Conservation (phyloP, 2,113 vertebrate species). For the Charina bottae region DNA sequence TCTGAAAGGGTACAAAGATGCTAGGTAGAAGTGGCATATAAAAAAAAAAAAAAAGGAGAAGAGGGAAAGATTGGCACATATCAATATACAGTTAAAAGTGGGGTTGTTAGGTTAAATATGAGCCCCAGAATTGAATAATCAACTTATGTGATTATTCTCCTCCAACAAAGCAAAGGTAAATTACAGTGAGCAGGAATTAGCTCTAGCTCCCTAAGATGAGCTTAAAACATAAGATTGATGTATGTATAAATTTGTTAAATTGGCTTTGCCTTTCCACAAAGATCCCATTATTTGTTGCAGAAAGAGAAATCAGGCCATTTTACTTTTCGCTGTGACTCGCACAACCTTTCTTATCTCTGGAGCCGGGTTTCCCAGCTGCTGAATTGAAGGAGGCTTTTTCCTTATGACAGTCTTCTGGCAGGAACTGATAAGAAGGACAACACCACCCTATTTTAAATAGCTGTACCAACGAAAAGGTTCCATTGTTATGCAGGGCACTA, state of each 20-base stretch:
- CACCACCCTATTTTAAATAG: constrained; percentile 62
- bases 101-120: not conserved
- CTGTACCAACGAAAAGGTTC: constrained; percentile 58
- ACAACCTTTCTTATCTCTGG: constrained; percentile 74
- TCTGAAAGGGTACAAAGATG: not conserved
- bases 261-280: constrained; percentile 63
- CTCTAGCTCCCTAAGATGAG: constrained; percentile 56
- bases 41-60: no score
- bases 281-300: constrained; percentile 70
- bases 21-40: no score
- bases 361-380: constrained; percentile 73
- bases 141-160: constrained; percentile 33
- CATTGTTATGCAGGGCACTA: constrained; percentile 59
- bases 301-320: constrained; percentile 61
- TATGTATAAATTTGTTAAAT: constrained; percentile 65
- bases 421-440: constrained; percentile 73
- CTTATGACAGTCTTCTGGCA: constrained; percentile 68
- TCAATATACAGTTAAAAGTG: not conserved
- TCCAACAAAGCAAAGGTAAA: constrained; percentile 47
- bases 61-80: not conserved
- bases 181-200: constrained; percentile 50
- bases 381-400: constrained; percentile 62
- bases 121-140: constrained; percentile 4
- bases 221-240: constrained; percentile 72
- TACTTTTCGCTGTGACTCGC: constrained; percentile 63